Evolutionary conservation across 2,113 vertebrate species (phyloP), one percentile per base, ranked within the genome.

Genomic region (Hydrochoerus hydrochaeris): DNA sequence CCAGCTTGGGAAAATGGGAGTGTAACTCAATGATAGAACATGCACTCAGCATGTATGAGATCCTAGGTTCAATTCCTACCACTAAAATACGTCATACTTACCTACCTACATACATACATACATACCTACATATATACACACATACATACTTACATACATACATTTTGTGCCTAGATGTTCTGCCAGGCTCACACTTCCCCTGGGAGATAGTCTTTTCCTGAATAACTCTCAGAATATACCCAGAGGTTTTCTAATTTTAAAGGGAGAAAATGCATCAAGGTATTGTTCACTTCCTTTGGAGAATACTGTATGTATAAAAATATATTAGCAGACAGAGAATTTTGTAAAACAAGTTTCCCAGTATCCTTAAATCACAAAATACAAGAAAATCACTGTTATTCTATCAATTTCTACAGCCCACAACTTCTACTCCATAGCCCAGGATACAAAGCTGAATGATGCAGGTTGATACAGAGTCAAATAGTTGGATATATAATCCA

Each of bases 341-440:
- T 88, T 77, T 88, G 32, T 91, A 78, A 96, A 86, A 54, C 24
- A 80, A 96, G 11, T 85, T 83, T 86, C 35, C 19, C 44, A 19
- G 35, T 49, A 62, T 52, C 10, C n/a, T 52, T 85, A 91, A 94
- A 80, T 80, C 38, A 88, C 38, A 83, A 92, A 87, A 58, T 62
- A 44, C 1, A 58, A 22, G 17, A 69, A 28, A 92, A 71, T 26
- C 28, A 92, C 22, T 49, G 60, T 3, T 38, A 32, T n/a, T 58
- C 26, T 81, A 7, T 65, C 60, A 83, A 57, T 46, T 83, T 30
- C 60, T 17, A 63, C 38, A 32, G 3, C 41, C 60, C 78, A 71
- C 14, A 44, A 85, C n/a, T 49, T 8, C 83, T 71, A 17, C 58
- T 58, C 35, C 54, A 62, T 9, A 90, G 8, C 11, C 20, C 44